Evolutionary conservation across 2,888 invertebrate species (phyloP).

Genomic region (Meandrusa payeni): DNA sequence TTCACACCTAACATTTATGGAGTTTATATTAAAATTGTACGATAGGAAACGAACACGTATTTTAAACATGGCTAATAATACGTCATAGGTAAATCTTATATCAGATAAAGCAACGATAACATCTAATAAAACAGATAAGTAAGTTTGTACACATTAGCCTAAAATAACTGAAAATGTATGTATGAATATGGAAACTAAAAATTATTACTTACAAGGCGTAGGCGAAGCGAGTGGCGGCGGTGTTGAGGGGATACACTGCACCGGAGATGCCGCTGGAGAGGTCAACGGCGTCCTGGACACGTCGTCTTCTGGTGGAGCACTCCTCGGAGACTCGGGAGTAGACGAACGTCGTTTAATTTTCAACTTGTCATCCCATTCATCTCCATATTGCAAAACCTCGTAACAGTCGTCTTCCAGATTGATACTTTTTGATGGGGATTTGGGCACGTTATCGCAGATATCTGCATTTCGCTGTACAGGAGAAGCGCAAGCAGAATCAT

Average conservation of each 20-base stretch:
- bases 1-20: too few species aligned
- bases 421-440: constrained; percentile 40
- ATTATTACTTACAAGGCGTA: constrained; percentile 56
- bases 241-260: constrained; percentile 50
- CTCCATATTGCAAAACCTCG: constrained; percentile 56
- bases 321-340: constrained; percentile 59
- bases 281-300: constrained; percentile 53
- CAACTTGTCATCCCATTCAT: constrained; percentile 58
- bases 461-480: constrained; percentile 31
- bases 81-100: constrained; percentile 40
- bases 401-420: constrained; percentile 53
- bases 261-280: constrained; percentile 64
- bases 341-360: constrained; percentile 58
- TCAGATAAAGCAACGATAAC: constrained; percentile 50
- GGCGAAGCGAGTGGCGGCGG: constrained; percentile 46
- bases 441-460: constrained; percentile 46
- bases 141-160: constrained; percentile 3
- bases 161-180: constrained; percentile 2
- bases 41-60: constrained; percentile 13
- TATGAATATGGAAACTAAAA: neutral
- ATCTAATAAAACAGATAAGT: constrained; percentile 48
- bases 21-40: neutral
- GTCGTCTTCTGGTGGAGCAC: constrained; percentile 46
- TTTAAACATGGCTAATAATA: constrained; percentile 24
- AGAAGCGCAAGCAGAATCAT: constrained; percentile 21